Evolutionary conservation across 1,140 invertebrate species (phyloP), one percentile per base, ranked within the genome.

Genomic region (Zaprionus tsacasi): DNA sequence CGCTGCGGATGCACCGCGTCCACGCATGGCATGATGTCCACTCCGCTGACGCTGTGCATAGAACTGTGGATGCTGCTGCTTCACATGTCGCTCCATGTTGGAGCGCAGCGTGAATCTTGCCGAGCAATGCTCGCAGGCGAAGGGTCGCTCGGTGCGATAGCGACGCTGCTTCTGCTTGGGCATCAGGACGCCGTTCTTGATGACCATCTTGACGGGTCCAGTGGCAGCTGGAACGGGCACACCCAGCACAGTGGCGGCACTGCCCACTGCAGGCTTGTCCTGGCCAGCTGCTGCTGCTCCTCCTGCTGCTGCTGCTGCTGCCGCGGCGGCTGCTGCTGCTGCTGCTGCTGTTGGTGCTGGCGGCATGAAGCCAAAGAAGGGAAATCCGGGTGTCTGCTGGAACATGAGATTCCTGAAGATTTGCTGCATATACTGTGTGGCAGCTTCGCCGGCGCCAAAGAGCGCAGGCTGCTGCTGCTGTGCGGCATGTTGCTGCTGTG

Each of bases 71-170:
- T 98, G 98, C 81, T 98, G 97, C 79, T 98, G 97, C 90, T 98
- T 98, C 0, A 98, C 96, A 72, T 99, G 98, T 1, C 97, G 93
- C 92, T 98, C 97, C 97, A 98, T 98, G 83, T 98, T 98, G 7
- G 97, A 98, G 7, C 97, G 94, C 0, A 98, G 92, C 0, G 97
- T 98, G 82, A 99, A 99, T 55, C 96, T 94, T 0, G 97, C 97
- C 0, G 96, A 96, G 88, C 98, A 98, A 79, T 97, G 96, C 40
- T 97, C 96, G 92, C 98, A 98, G 1, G 95, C 95, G 85, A 98
- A 98, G 0, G 97, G 97, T 21, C 97, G 94, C 91, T 98, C 97
- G n/a, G 97, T 98, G 58, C 97, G 94, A 86, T 98, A 98, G 52
- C 97, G 94, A 33, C 97, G 93, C 91, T 98, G 97, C 86, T 98